Conservation (phyloP, 2,797 vertebrate genomes). For the Sebastes aleutianus region DNA sequence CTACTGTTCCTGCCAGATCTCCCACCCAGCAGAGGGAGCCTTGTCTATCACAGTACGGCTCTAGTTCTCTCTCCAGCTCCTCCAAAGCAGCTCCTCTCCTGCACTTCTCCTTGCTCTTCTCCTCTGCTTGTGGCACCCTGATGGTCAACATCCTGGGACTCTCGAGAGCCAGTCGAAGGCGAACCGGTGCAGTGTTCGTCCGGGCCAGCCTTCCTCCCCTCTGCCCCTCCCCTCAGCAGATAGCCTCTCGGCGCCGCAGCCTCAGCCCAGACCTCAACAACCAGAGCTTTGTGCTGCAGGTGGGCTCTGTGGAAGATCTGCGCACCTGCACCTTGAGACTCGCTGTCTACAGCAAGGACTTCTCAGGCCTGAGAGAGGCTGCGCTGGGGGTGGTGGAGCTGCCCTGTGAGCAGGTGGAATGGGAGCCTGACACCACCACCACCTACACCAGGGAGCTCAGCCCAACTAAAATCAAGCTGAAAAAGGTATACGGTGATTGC, state of each 20-base stretch:
- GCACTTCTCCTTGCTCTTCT: constrained; percentile 81
- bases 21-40: constrained; percentile 28
- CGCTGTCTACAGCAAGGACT: constrained; percentile 79
- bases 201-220: constrained; percentile 80
- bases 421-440: constrained; percentile 68
- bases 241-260: constrained; percentile 69
- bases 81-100: constrained; percentile 72
- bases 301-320: constrained; percentile 76
- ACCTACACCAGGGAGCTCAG: constrained; percentile 76
- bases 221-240: constrained; percentile 71
- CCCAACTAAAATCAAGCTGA: constrained; percentile 75
- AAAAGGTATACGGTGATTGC: constrained; percentile 76
- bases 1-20: not conserved
- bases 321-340: constrained; percentile 76
- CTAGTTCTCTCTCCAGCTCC: constrained; percentile 41
- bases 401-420: constrained; percentile 76
- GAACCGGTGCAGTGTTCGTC: constrained; percentile 73
- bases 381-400: constrained; percentile 81
- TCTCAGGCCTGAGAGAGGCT: constrained; percentile 81
- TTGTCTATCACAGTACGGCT: constrained; percentile 55
- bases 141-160: constrained; percentile 78
- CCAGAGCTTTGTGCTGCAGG: constrained; percentile 78
- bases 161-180: constrained; percentile 70
- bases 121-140: constrained; percentile 68
- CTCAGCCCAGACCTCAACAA: constrained; percentile 72